Base-by-base conservation (phyloP, 2,797 vertebrate genomes). In the Gila robusta region DNA sequence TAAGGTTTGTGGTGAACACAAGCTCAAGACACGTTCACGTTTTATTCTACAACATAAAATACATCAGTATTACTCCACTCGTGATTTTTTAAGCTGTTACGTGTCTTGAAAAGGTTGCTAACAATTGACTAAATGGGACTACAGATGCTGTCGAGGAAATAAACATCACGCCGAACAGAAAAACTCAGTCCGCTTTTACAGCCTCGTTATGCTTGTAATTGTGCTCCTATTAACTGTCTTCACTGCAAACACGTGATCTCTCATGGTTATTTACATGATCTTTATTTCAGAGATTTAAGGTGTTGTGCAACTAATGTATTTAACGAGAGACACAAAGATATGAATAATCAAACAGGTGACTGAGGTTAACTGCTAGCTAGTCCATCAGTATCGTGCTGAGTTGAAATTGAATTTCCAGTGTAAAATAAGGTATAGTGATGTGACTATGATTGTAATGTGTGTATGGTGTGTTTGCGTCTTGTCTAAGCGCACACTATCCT, bases 331-430 rank as follows among this genome's bases (percentile, higher is more conserved):
- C 78, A 10, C 11, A 37, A 17, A 26, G 9, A 66, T 47, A 47
- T 4, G 26, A 66, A 79, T 32, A 67, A 5, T 35, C 62, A 67
- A 23, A 10, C 4, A 2, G 3, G 41, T 10, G 9, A 37, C 23
- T 23, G 2, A 21, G 21, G 17, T n/a, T 35, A 67, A 19, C 62
- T 7, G 16, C n/a, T 35, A 69, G 44, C 64, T n/a, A 70, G 35
- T 81, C 23, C n/a, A 19, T 70, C 39, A 16, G 41, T 19, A 12
- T 44, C 17, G n/a, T 19, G 26, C 26, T 17, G 62, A 81, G 64
- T 17, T 52, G 23, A 56, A 82, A 82, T 54, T 82, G 14, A 71
- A 71, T 82, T 82, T 82, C 49, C 67, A 21, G 67, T 21, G 80
- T 82, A 56, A 56, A 82, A 41, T 59, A 32, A 56, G 49, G 23